These are phyloP conservation scores for Morelia viridis DNA, from an alignment of 2,797 vertebrate genomes.

Conservation along the genomic window DNA sequence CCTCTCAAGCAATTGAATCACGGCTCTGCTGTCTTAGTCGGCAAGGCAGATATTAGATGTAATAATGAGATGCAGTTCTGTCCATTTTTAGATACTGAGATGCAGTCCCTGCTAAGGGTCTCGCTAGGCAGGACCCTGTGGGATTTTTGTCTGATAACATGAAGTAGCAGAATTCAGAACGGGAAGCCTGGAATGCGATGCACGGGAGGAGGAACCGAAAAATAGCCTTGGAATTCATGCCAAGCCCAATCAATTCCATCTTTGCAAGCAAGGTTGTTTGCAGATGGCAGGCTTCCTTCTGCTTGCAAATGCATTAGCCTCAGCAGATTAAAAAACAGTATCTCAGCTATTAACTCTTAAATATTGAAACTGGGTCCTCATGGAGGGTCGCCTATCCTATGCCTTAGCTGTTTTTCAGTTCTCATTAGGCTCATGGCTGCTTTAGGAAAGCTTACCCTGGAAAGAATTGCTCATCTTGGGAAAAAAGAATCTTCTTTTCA, in stretches of 20 bases:
- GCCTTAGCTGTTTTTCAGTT: constrained; percentile 43
- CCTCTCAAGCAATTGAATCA: neutral
- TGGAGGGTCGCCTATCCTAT: constrained; percentile 23
- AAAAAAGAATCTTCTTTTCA: constrained; percentile 49
- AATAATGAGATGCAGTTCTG: constrained; percentile 33
- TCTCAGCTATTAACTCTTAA: constrained; percentile 46
- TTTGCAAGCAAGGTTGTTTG: constrained; percentile 21
- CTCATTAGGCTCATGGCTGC: constrained; percentile 24
- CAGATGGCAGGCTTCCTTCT: constrained; percentile 24
- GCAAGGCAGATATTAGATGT: neutral
- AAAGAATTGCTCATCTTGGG: constrained; percentile 33
- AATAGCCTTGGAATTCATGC: constrained; percentile 13
- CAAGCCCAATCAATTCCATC: constrained; percentile 23
- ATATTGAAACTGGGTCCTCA: constrained; percentile 42
- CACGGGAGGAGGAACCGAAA: constrained; percentile 21
- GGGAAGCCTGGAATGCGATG: neutral
- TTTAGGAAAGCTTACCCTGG: constrained; percentile 34
- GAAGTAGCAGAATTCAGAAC: constrained; percentile 16
- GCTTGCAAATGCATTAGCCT: constrained; percentile 44
- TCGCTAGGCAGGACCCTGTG: neutral
- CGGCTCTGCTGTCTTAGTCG: neutral
- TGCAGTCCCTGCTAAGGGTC: constrained; percentile 33
- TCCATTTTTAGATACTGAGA: neutral
- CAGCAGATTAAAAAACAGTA: constrained; percentile 26
- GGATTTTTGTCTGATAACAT: constrained; percentile 1